Percentiles rank a stretch among this genome's conserved stretches.
These are phyloP conservation scores for Noctua janthina DNA, from an alignment of 2,888 invertebrate genomes.

Conservation along the genomic window DNA sequence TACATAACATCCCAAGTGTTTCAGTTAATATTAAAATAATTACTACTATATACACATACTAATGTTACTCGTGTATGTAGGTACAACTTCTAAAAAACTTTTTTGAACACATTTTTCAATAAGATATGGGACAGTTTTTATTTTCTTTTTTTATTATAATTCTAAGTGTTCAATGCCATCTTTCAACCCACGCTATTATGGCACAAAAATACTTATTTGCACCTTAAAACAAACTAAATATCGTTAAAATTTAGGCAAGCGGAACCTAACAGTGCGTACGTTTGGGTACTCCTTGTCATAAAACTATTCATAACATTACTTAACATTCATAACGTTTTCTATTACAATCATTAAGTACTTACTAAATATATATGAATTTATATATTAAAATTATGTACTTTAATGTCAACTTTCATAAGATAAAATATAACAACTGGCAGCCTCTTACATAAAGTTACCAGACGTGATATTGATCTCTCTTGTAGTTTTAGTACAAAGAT, in stretches of 20 bases:
- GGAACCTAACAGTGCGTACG: conserved; percentile 67
- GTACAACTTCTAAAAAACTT: conserved; percentile 87
- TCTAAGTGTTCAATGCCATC: conserved; percentile 74
- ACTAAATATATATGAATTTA: conserved; percentile 48
- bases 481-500: conserved; percentile 53
- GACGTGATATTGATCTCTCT: conserved; percentile 28
- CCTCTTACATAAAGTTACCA: conserved; percentile 19
- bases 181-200: conserved; percentile 73
- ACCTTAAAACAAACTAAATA: conserved; percentile 66
- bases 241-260: conserved; percentile 74
- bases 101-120: conserved; percentile 88
- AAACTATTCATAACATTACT: conserved; percentile 51
- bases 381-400: conserved; percentile 51
- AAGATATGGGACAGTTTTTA: conserved; percentile 86
- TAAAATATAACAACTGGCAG: conserved; percentile 46
- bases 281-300: conserved; percentile 46
- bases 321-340: conserved; percentile 53
- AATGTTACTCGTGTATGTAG: conserved; percentile 79
- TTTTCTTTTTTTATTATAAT: conserved; percentile 59
- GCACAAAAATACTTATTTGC: conserved; percentile 79
- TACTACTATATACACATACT: conserved; percentile 82
- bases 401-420: conserved; percentile 51
- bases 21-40: conserved; percentile 72
- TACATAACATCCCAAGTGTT: conserved; percentile 70
- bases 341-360: conserved; percentile 57